These are phyloP conservation scores for Anagyrus pseudococci DNA, from an alignment of 2,888 invertebrate genomes.

Conservation along the genomic window DNA sequence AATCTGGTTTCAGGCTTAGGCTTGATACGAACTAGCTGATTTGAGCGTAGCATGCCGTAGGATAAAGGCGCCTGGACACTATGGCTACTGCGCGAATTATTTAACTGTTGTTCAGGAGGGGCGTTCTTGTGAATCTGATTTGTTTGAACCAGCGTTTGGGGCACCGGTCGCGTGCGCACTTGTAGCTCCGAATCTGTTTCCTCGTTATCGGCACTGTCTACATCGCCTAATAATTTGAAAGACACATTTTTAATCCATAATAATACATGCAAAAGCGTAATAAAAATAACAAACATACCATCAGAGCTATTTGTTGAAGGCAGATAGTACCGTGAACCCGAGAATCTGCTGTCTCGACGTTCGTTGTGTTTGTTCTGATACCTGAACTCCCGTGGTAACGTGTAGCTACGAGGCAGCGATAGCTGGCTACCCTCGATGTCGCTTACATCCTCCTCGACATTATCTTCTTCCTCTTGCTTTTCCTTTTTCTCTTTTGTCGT, in stretches of 20 bases:
- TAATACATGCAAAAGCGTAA: background rate
- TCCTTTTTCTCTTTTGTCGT: slow-evolving; percentile 30
- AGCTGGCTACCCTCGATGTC: slow-evolving; percentile 68
- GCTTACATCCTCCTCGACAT: slow-evolving; percentile 53
- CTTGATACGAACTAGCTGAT: slow-evolving; percentile 54
- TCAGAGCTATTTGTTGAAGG: slow-evolving; percentile 87
- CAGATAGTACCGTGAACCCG: slow-evolving; percentile 66
- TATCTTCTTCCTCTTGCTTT: slow-evolving; percentile 42
- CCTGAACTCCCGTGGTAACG: slow-evolving; percentile 84
- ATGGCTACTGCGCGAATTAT: slow-evolving; percentile 17
- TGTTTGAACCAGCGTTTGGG: slow-evolving; percentile 7
- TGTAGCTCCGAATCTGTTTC: slow-evolving; percentile 60
- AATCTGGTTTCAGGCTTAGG: slow-evolving; percentile 58
- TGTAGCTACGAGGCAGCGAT: slow-evolving; percentile 84
- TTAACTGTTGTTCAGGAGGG: too few relatives aligned
- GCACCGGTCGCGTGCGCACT: slow-evolving; percentile 47
- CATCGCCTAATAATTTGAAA: slow-evolving; percentile 73
- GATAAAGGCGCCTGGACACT: slow-evolving; percentile 32
- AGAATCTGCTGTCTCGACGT: slow-evolving; percentile 64
- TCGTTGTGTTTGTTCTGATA: slow-evolving; percentile 63
- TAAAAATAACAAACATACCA: slow-evolving; percentile 64
- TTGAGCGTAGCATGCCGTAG: slow-evolving; percentile 48
- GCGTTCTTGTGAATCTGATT: background rate
- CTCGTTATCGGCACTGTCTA: slow-evolving; percentile 81
- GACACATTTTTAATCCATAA: background rate